A percentile compares a stretch with the other conserved stretches of the same genome.
Conservation (phyloP, 2,888 invertebrate genomes). For the Stenodema calcarata region DNA sequence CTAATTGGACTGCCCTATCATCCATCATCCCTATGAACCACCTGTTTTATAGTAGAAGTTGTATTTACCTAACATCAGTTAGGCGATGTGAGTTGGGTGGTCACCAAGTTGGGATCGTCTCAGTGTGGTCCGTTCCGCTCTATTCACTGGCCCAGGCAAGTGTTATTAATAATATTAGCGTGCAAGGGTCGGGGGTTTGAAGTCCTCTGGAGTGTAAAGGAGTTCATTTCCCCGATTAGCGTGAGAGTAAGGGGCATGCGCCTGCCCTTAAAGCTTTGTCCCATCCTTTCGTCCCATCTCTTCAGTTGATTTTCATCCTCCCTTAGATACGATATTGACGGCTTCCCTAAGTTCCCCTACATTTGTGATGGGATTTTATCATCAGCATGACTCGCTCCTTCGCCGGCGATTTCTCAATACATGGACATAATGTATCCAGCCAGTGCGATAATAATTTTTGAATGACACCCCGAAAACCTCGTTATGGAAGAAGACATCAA, state of each 20-base stretch:
- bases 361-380: background rate
- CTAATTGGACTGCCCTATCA: too few relatives aligned
- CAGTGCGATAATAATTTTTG: background rate
- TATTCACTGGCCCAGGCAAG: constrained; percentile 48
- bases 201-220: constrained; percentile 45
- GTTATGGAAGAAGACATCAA: constrained; percentile 18
- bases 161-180: constrained; percentile 54
- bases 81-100: background rate
- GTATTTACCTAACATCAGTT: background rate
- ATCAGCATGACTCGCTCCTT: background rate
- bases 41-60: background rate
- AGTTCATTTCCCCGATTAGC: constrained; percentile 48
- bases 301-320: constrained; percentile 6
- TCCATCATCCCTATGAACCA: too few relatives aligned
- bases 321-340: background rate
- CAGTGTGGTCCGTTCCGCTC: constrained; percentile 48
- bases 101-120: constrained; percentile 19
- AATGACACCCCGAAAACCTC: background rate
- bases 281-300: background rate
- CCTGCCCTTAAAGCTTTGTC: constrained; percentile 19
- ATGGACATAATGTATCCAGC: background rate
- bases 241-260: constrained; percentile 35
- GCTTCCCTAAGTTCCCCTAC: background rate
- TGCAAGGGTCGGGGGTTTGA: constrained; percentile 41
- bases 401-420: background rate